These are phyloP conservation scores for Saguinus oedipus DNA, from an alignment of 2,797 vertebrate species.

Conservation along the genomic window DNA sequence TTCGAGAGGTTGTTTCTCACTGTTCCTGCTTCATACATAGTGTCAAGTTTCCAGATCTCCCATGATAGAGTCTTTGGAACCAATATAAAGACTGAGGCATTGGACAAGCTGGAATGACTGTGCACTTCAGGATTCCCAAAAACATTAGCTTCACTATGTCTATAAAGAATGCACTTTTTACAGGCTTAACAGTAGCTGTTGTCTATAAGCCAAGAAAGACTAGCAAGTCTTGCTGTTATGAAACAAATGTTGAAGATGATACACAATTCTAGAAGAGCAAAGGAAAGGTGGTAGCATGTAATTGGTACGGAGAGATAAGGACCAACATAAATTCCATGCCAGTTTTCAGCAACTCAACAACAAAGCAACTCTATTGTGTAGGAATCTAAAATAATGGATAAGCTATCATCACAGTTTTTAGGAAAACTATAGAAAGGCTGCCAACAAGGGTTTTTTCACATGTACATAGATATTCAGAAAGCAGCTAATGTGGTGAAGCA, in stretches of 20 bases:
- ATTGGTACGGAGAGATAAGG: background rate
- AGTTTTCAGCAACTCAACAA: background rate
- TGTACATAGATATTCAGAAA: background rate
- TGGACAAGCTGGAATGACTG: background rate
- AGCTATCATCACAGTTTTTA: background rate
- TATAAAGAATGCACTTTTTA: background rate
- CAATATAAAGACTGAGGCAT: background rate
- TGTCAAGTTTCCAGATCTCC: background rate
- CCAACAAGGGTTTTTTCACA: background rate
- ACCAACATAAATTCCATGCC: too few relatives aligned
- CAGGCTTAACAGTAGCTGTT: background rate
- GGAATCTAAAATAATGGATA: background rate
- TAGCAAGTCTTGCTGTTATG: background rate
- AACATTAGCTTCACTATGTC: background rate
- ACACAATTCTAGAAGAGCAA: background rate
- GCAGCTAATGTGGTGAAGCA: background rate
- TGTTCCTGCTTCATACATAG: too few relatives aligned
- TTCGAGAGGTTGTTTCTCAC: too few relatives aligned
- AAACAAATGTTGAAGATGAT: background rate
- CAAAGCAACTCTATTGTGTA: background rate
- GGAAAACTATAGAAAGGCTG: background rate
- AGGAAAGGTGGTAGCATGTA: background rate
- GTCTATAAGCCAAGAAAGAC: background rate
- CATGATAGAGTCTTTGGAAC: background rate
- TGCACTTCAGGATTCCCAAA: background rate